Percentiles rank a stretch among this genome's conserved stretches.
Evolutionary conservation across 2,113 vertebrate genomes (phyloP).

Genomic region (Gambusia affinis): DNA sequence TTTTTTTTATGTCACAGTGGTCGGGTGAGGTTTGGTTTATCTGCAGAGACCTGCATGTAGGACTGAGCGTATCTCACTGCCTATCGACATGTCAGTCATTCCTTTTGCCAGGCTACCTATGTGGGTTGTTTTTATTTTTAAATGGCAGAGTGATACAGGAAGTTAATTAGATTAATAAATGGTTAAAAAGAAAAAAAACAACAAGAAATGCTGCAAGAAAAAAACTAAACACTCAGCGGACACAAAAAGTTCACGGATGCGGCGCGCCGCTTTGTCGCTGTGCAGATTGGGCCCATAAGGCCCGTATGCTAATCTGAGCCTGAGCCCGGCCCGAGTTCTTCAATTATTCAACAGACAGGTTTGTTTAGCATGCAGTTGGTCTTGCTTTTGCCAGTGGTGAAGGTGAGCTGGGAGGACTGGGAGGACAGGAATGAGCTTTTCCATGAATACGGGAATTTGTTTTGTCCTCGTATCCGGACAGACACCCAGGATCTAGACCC

Average conservation of each 20-base stretch:
- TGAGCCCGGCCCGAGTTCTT: constrained; percentile 67
- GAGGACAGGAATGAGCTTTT: constrained; percentile 49
- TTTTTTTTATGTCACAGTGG: constrained; percentile 29
- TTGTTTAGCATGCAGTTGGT: constrained; percentile 81
- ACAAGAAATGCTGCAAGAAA: constrained; percentile 18
- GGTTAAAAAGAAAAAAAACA: not conserved
- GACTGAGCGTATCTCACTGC: constrained; percentile 8
- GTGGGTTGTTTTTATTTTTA: not conserved
- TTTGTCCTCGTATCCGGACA: not conserved
- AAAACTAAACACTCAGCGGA: constrained; percentile 20
- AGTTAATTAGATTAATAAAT: not conserved
- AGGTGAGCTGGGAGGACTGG: constrained; percentile 49
- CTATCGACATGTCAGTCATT: constrained; percentile 16
- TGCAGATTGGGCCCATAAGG: constrained; percentile 79
- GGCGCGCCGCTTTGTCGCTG: constrained; percentile 50
- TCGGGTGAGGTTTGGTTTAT: constrained; percentile 21
- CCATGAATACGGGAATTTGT: constrained; percentile 18
- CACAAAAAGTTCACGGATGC: constrained; percentile 33
- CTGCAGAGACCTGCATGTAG: constrained; percentile 17
- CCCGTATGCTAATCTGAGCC: constrained; percentile 76
- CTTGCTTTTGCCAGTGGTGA: constrained; percentile 68
- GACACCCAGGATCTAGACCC: constrained; percentile 35
- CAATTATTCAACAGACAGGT: constrained; percentile 82
- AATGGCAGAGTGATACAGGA: not conserved
- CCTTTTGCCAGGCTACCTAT: constrained; percentile 8